Evolutionary conservation across 2,888 invertebrate species (phyloP).

Genomic region (Phalangium opilio): DNA sequence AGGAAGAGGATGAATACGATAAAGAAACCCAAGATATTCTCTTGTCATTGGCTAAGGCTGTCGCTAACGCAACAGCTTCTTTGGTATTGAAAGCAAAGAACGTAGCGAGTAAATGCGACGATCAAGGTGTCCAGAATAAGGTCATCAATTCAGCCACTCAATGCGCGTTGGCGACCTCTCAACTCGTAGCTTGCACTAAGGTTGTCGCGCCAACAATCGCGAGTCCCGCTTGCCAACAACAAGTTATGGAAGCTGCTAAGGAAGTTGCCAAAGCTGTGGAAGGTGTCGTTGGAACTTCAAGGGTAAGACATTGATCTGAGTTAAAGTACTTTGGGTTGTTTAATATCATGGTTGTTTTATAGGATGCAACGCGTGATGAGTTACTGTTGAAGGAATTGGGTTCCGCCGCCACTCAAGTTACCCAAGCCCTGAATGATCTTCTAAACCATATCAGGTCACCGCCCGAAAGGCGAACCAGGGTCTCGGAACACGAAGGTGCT

Average conservation of each 20-base stretch:
- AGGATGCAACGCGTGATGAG: slow-evolving; percentile 47
- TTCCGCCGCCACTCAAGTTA: slow-evolving; percentile 71
- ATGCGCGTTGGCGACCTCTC: slow-evolving; percentile 92
- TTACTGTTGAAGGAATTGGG: slow-evolving; percentile 56
- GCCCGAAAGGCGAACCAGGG: slow-evolving; percentile 29
- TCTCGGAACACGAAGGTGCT: slow-evolving; percentile 50
- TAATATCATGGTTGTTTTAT: slow-evolving; percentile 4
- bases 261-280: slow-evolving; percentile 87
- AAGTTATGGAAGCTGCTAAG: slow-evolving; percentile 76
- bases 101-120: slow-evolving; percentile 71
- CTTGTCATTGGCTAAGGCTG: slow-evolving; percentile 83
- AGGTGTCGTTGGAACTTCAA: slow-evolving; percentile 64
- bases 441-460: slow-evolving; percentile 56
- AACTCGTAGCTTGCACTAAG: slow-evolving; percentile 92
- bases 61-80: slow-evolving; percentile 94
- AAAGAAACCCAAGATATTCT: slow-evolving; percentile 53
- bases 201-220: slow-evolving; percentile 43
- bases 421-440: slow-evolving; percentile 71
- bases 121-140: slow-evolving; percentile 55
- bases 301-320: slow-evolving; percentile 30
- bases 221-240: slow-evolving; percentile 53
- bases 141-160: slow-evolving; percentile 93
- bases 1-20: slow-evolving; percentile 56
- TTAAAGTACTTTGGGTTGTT: neutral
- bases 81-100: slow-evolving; percentile 91